Evolutionary conservation across 2,888 invertebrate species (phyloP).

Genomic region (Apodemia zela): DNA sequence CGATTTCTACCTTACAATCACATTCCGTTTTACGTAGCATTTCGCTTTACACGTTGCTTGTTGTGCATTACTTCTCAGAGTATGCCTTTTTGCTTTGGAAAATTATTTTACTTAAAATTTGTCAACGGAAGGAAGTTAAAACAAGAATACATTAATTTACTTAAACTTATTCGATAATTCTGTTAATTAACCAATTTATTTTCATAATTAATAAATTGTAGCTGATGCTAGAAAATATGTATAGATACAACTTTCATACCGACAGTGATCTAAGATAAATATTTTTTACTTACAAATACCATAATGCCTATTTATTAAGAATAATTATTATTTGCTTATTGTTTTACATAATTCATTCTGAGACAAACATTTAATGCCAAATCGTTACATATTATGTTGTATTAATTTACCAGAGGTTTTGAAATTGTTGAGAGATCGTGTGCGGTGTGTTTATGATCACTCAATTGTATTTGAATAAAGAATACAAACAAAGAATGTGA

Average conservation of each 20-base stretch:
- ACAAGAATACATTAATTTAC: not conserved
- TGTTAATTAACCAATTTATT: not conserved
- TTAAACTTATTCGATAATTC: not conserved
- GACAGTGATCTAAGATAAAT: not conserved
- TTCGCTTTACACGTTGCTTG: not conserved
- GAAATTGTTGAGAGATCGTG: conserved; percentile 24
- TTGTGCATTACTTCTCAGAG: not conserved
- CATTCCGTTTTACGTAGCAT: conserved; percentile 1
- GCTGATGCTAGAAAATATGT: not conserved
- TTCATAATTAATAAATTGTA: not conserved
- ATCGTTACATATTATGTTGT: conserved; percentile 27
- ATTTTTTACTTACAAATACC: not conserved
- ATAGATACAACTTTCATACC: not conserved
- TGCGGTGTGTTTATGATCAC: conserved; percentile 20
- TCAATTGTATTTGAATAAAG: conserved; percentile 10
- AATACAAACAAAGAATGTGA: not conserved
- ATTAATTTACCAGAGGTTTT: conserved; percentile 24
- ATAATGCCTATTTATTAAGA: not conserved
- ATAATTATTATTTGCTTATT: not conserved
- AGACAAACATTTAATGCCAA: conserved; percentile 22
- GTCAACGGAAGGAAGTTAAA: not conserved
- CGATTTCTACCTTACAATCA: not conserved
- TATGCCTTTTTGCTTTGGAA: not conserved
- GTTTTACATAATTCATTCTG: not conserved
- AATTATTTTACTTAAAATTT: not conserved